phyloP scores from a whole-genome alignment of 2,113 vertebrate species.

The Notarius lentiginosus region DNA sequence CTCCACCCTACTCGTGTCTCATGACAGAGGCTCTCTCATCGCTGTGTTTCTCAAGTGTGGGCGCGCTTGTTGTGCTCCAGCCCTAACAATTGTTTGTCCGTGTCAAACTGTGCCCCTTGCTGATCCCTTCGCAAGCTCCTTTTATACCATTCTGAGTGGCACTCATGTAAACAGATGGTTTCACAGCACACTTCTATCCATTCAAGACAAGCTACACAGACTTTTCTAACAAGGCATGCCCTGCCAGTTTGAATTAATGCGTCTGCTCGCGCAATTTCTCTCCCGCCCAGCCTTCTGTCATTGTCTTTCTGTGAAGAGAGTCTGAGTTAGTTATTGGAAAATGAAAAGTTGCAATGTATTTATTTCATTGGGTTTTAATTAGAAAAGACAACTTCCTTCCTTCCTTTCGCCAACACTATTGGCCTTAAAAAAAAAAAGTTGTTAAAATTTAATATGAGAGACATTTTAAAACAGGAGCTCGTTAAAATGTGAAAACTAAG shows the following conservation, averaged over 20 bases:
- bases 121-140: constrained; percentile 46
- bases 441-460: constrained; percentile 29
- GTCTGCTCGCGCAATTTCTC: neutral
- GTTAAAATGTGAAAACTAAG: constrained; percentile 35
- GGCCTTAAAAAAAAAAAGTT: neutral
- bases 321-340: constrained; percentile 41
- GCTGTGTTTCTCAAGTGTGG: neutral
- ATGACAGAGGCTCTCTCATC: constrained; percentile 22
- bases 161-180: constrained; percentile 51
- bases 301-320: constrained; percentile 19
- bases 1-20: neutral
- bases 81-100: constrained; percentile 44
- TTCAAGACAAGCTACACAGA: constrained; percentile 23
- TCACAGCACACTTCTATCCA: constrained; percentile 24
- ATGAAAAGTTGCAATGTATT: constrained; percentile 41
- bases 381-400: constrained; percentile 29
- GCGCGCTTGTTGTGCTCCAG: constrained; percentile 28
- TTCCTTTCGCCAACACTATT: neutral
- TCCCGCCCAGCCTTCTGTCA: constrained; percentile 20
- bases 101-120: constrained; percentile 46
- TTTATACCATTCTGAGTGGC: constrained; percentile 54
- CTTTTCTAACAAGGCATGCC: constrained; percentile 30
- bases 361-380: constrained; percentile 49
- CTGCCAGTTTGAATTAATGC: constrained; percentile 30
- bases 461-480: constrained; percentile 24